A percentile compares a stretch with the other conserved stretches of the same genome.
Conservation (phyloP, 2,797 vertebrate genomes). For the Enteromius fasciolatus region DNA sequence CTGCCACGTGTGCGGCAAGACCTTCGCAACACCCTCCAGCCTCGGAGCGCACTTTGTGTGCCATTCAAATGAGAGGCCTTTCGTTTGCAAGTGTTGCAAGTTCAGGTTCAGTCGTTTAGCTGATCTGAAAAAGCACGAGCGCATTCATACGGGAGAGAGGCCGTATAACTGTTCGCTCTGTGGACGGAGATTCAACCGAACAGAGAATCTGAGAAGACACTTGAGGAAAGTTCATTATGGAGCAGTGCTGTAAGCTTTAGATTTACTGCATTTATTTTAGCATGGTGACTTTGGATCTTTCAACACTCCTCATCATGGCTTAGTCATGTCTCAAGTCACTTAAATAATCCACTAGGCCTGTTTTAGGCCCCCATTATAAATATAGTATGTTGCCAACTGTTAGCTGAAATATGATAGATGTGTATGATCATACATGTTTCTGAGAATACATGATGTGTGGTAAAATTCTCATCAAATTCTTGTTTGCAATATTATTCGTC, state of each 20-base stretch:
- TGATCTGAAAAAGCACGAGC: conserved; percentile 69
- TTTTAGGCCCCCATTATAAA: background rate
- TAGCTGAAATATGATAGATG: background rate
- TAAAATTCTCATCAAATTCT: background rate
- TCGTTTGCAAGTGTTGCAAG: conserved; percentile 66
- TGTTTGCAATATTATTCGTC: background rate
- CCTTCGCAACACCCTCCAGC: conserved; percentile 62
- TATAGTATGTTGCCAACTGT: background rate
- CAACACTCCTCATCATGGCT: background rate
- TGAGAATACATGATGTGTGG: background rate
- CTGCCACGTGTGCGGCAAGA: conserved; percentile 70
- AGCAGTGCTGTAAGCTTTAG: conserved; percentile 22
- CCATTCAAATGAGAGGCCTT: conserved; percentile 71
- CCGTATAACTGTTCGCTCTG: conserved; percentile 66
- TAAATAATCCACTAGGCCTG: background rate
- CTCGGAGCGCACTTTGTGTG: conserved; percentile 69
- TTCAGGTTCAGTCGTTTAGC: conserved; percentile 69
- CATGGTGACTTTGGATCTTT: background rate
- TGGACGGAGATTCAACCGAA: conserved; percentile 64
- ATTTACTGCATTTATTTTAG: background rate
- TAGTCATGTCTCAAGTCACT: background rate
- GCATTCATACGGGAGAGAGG: conserved; percentile 70
- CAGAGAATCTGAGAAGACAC: conserved; percentile 57
- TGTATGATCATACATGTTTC: background rate
- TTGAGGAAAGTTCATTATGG: conserved; percentile 52